Evolutionary conservation across 1,140 invertebrate species (phyloP), one percentile per base, ranked within the genome.

Genomic region (Vollenhovia emeryi): DNA sequence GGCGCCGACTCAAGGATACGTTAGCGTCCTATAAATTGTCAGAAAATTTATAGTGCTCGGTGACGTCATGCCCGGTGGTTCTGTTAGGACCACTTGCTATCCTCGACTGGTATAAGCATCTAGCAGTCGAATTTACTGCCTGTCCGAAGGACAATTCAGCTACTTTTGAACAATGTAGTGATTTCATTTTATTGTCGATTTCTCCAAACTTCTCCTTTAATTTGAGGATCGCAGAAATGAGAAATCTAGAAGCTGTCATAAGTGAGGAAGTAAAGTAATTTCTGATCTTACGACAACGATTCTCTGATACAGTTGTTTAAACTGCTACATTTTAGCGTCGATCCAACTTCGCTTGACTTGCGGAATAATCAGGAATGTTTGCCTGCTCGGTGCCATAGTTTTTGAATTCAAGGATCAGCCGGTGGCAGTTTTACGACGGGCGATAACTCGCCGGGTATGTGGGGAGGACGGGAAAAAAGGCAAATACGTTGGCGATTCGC

Each of bases 31-130:
- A 57, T 71, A 73, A 82, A 82, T 82, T 82, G 66, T 43, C 50
- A 73, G 66, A 82, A 57, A 82, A 82, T 82, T 82, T 82, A 82
- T 82, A 71, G 78, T 43, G 36, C 50, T 82, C 21, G 66, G 50
- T 57, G 66, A 73, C 73, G 78, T 82, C 78, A 82, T 59, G 66
- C 50, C n/a, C 78, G 50, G 24, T 82, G 66, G 50, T 73, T 82
- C 66, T 73, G 78, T 73, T 82, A 71, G 18, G 24, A 27, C n/a
- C 78, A 40, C 66, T 82, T 43, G 50, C 78, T 24, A 71, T 59
- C 66, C 66, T 57, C 36, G 48, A 80, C 30, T 40, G 11, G 36
- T 33, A 57, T 40, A 57, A 82, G 24, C n/a, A 27, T 52, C 52
- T 33, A 59, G 21, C 50, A n/a, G 21, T 73, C 21, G 27, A 45